These are phyloP conservation scores for Trachelus stipa DNA, from an alignment of 2,888 invertebrate genomes.

Conservation along the genomic window DNA sequence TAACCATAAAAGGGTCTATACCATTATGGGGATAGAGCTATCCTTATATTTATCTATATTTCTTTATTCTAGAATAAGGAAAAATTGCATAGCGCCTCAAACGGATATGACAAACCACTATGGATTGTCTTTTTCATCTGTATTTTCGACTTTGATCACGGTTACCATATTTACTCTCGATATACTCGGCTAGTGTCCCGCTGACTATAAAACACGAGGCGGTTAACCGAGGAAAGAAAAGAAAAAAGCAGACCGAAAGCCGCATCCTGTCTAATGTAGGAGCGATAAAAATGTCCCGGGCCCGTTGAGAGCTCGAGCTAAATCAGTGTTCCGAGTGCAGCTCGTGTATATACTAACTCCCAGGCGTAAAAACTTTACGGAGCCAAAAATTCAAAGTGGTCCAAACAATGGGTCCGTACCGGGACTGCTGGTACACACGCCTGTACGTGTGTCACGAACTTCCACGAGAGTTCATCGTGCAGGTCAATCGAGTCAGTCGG, in stretches of 20 bases:
- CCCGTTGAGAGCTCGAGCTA: background rate
- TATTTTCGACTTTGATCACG: background rate
- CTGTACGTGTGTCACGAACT: background rate
- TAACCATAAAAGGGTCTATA: background rate
- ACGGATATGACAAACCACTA: background rate
- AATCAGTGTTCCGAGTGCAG: background rate
- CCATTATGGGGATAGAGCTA: background rate
- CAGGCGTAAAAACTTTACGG: background rate
- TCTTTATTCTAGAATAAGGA: background rate
- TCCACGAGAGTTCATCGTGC: background rate
- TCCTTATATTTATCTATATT: too few relatives aligned
- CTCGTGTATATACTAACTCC: background rate
- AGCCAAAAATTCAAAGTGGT: background rate
- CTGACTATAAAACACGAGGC: background rate
- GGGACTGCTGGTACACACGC: background rate
- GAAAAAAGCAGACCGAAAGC: background rate
- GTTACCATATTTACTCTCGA: background rate
- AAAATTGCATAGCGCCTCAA: background rate
- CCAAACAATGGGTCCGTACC: background rate
- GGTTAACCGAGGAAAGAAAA: background rate
- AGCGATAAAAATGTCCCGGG: background rate
- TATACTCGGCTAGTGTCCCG: background rate
- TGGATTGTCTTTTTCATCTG: background rate
- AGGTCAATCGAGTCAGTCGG: conserved; percentile 10
- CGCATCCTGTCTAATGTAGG: background rate